Base-by-base conservation (phyloP, 2,113 vertebrate genomes). In the Cyprinodon brontotheroides region DNA sequence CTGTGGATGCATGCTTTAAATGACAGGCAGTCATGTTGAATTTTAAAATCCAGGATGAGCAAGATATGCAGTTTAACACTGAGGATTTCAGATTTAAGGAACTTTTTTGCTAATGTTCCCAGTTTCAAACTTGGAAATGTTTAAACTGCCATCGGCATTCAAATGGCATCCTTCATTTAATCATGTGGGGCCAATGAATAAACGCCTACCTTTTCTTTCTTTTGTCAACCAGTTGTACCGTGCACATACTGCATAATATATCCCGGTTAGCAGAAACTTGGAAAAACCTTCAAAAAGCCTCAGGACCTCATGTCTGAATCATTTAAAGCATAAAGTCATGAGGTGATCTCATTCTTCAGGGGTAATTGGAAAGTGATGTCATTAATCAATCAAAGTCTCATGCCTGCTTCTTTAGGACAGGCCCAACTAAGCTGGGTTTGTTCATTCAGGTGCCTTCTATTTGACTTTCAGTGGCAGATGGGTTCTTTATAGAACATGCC, bases 401-500 rank as follows among this genome's bases (percentile, higher is more conserved):
- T 38, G 53, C 69, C 47, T 67, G 48, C 77, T 87, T 74, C 67
- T 36, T 48, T 8, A 37, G 78, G 83, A 83, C 80, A 82, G 77
- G 72, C 80, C 68, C 77, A 48, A 82, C 76, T 82, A 86, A 79
- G 78, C 87, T 72, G 81, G 68, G 84, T 65, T 65, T 80, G 79
- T 78, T 78, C 85, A 86, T 86, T 89, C 85, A 90, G 89, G 89
- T 91, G 87, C 82, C 89, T 89, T 74, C 86, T 76, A 22, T 91
- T 83, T 90, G 88, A 93, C 91, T 90, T 89, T 90, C 74, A 71
- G 87, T 94, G 94, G 95, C 97, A 98, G 97, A 98, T 97, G 97
- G 96, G 92, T 94, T 92, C 93, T 91, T 95, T 94, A 92, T 93
- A 89, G 72, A 87, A 89, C 89, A 89, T 94, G 95, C 93, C 95